phyloP scores from a whole-genome alignment of 2,888 invertebrate species.

The Xylota sylvarum region DNA sequence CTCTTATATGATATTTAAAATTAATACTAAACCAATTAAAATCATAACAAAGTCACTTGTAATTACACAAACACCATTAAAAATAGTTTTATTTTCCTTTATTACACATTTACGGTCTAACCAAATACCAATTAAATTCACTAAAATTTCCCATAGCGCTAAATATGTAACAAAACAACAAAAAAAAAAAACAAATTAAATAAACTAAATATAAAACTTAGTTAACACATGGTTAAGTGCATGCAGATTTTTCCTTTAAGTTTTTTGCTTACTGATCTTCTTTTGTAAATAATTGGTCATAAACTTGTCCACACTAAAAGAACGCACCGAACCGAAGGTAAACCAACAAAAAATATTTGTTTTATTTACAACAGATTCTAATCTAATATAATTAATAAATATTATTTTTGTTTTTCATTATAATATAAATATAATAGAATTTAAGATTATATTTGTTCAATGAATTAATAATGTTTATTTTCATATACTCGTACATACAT shows the following conservation, averaged over 20 bases:
- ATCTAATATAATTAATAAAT: slow-evolving; percentile 71
- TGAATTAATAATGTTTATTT: slow-evolving; percentile 63
- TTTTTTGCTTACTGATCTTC: slow-evolving; percentile 73
- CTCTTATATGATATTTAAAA: too few relatives aligned
- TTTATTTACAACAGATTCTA: slow-evolving; percentile 77
- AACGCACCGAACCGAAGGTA: slow-evolving; percentile 83
- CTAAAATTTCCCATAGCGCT: slow-evolving; percentile 58
- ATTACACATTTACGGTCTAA: slow-evolving; percentile 28
- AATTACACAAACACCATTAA: not conserved
- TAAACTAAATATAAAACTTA: slow-evolving; percentile 11
- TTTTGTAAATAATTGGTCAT: slow-evolving; percentile 80
- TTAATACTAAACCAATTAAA: not conserved
- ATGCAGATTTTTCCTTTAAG: slow-evolving; percentile 68
- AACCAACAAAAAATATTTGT: slow-evolving; percentile 80
- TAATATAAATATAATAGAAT: slow-evolving; percentile 40
- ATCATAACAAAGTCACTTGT: not conserved
- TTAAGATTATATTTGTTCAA: slow-evolving; percentile 67
- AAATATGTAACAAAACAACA: slow-evolving; percentile 27
- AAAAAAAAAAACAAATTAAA: slow-evolving; percentile 3
- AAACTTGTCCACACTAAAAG: slow-evolving; percentile 82
- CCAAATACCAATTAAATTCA: slow-evolving; percentile 30
- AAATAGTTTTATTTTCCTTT: slow-evolving; percentile 10
- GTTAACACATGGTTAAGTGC: slow-evolving; percentile 66
- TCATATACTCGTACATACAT: slow-evolving; percentile 25
- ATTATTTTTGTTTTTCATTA: slow-evolving; percentile 45